Conservation (phyloP, 2,113 vertebrate genomes). For the Speoplatyrhinus poulsoni region DNA sequence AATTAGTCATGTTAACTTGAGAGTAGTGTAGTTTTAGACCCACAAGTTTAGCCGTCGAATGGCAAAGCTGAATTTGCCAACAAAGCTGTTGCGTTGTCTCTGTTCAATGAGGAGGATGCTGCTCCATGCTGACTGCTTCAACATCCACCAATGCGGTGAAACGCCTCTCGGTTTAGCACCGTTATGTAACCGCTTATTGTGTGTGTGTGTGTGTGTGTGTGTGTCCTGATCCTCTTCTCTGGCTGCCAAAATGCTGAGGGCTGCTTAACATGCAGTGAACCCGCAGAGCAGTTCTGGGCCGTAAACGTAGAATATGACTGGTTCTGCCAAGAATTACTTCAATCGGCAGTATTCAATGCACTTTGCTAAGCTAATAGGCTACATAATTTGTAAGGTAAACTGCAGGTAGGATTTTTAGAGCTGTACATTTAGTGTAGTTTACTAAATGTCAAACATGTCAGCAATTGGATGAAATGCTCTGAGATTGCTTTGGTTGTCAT, state of each 20-base stretch:
- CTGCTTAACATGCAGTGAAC: slow-evolving; percentile 37
- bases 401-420: too few relatives aligned
- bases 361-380: background rate
- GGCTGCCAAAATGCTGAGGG: slow-evolving; percentile 40
- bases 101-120: background rate
- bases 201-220: slow-evolving; percentile 47
- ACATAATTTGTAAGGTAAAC: too few relatives aligned
- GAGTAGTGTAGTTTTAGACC: too few relatives aligned
- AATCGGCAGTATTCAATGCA: background rate
- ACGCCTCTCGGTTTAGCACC: slow-evolving; percentile 41
- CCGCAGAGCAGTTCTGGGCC: background rate
- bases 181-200: slow-evolving; percentile 54
- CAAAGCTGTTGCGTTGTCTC: too few relatives aligned
- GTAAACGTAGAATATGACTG: background rate
- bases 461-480: too few relatives aligned
- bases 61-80: too few relatives aligned
- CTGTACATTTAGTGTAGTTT: background rate
- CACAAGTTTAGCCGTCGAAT: too few relatives aligned
- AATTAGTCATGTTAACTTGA: too few relatives aligned
- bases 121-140: slow-evolving; percentile 9
- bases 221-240: slow-evolving; percentile 37
- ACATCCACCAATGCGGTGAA: slow-evolving; percentile 37
- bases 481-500: too few relatives aligned
- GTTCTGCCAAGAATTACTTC: background rate
- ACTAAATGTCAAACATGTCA: too few relatives aligned